Conservation (phyloP, 2,113 vertebrate genomes). For the Callospermophilus lateralis region DNA sequence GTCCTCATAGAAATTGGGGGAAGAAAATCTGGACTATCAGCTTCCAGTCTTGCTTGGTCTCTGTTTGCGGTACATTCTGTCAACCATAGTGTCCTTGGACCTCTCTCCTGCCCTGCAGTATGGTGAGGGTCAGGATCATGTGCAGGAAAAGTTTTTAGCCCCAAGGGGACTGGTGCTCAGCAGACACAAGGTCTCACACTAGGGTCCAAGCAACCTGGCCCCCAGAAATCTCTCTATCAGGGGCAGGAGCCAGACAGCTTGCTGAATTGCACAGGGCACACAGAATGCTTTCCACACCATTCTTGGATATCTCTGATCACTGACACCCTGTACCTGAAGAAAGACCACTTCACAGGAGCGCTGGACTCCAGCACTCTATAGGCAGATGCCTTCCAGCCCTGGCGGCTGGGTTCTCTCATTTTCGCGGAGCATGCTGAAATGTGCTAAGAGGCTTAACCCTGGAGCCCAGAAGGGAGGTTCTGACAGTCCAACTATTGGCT, state of each 20-base stretch:
- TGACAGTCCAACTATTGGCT: neutral
- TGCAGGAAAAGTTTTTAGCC: too few relatives aligned
- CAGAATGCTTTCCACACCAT: neutral
- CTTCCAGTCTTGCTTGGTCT: neutral
- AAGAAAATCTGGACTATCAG: neutral
- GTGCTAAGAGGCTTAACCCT: neutral
- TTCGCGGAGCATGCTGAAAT: neutral
- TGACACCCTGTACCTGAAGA: neutral
- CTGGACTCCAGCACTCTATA: neutral
- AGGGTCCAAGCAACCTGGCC: neutral
- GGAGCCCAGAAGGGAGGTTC: neutral
- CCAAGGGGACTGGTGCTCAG: neutral
- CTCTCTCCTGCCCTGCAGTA: neutral
- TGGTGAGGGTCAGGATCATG: neutral
- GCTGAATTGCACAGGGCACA: neutral
- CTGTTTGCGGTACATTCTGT: neutral
- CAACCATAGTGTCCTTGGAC: neutral
- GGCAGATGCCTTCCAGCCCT: neutral
- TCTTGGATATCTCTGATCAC: neutral
- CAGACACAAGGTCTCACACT: neutral
- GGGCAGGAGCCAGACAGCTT: neutral
- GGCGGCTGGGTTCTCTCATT: constrained; percentile 2
- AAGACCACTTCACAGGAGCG: neutral
- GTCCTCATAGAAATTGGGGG: neutral
- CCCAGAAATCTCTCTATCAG: neutral